Evolutionary conservation across 2,797 vertebrate genomes (phyloP), one percentile per base, ranked within the genome.

Genomic region (Gymnoscopelus braueri): DNA sequence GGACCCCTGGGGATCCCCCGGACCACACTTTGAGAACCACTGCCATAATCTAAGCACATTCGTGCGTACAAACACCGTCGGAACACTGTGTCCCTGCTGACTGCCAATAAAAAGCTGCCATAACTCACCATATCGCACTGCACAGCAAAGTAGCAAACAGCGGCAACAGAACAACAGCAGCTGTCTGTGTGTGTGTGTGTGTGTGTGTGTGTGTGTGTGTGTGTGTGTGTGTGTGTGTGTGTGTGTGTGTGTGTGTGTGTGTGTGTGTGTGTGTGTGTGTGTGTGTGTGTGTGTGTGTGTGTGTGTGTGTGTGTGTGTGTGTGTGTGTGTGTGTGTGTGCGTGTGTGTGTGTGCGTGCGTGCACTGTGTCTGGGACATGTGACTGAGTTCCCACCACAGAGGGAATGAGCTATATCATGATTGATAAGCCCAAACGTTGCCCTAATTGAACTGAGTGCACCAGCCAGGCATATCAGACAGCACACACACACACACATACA

Each of bases 391-490:
- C 54, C 2, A 19, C 65, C 75, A 80, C 81, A 60, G 58, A 49
- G 75, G 59, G 79, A 89, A 82, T 59, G 64, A 86, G 78, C 82
- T 71, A 26, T 63, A 83, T 88, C 77, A 66, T 91, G 90, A 94
- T 83, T 90, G 90, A 93, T 89, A 89, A 85, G 85, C 72, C 71
- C 72, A 79, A 78, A 80, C 83, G 85, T 86, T 8, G 79, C 53
- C 67, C 70, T 90, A 86, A 91, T 89, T 89, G 79, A 91, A 87
- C 69, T 81, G 67, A 72, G 76, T 63, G 64, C 75, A 59, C 59
- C 78, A 83, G 81, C 56, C 64, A 61, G 55, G 56, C 78, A 70
- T 67, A 67, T 81, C 74, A 67, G 59, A 67, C 49, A 11, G 15
- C 39, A 54, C 15, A 10, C 51, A 55, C 39, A 78, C 65, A 64